phyloP scores from a whole-genome alignment of 2,888 invertebrate genomes.

The Brachyptera risi region DNA sequence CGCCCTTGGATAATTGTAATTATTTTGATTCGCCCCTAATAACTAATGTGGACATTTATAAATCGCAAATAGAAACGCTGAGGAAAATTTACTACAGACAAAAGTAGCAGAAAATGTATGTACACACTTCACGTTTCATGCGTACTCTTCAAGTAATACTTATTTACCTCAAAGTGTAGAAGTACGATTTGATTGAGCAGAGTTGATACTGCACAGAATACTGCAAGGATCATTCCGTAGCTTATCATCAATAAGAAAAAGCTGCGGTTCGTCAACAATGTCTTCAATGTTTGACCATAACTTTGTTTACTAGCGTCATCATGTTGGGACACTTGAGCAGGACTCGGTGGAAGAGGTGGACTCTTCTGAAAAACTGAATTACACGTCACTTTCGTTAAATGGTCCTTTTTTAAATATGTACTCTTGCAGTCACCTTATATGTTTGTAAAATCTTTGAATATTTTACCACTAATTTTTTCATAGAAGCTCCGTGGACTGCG shows the following conservation, averaged over 20 bases:
- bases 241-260: conserved; percentile 79
- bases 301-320: conserved; percentile 46
- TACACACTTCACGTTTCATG: no score
- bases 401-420: not conserved
- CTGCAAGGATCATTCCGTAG: conserved; percentile 93
- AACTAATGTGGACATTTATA: no score
- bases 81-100: no score
- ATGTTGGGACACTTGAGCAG: conserved; percentile 51
- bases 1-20: no score
- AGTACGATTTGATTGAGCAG: conserved; percentile 86
- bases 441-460: no score
- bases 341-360: conserved; percentile 52
- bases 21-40: no score
- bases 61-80: no score
- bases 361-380: conserved; percentile 49
- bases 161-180: conserved; percentile 75
- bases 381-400: not conserved
- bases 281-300: conserved; percentile 68
- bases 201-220: conserved; percentile 96
- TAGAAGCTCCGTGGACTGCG: no score
- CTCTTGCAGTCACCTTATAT: no score
- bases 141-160: no score
- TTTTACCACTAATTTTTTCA: no score
- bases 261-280: conserved; percentile 71
- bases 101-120: no score